Evolutionary conservation across 1,140 invertebrate species (phyloP), one percentile per base, ranked within the genome.

Genomic region (Sycophila sp.): DNA sequence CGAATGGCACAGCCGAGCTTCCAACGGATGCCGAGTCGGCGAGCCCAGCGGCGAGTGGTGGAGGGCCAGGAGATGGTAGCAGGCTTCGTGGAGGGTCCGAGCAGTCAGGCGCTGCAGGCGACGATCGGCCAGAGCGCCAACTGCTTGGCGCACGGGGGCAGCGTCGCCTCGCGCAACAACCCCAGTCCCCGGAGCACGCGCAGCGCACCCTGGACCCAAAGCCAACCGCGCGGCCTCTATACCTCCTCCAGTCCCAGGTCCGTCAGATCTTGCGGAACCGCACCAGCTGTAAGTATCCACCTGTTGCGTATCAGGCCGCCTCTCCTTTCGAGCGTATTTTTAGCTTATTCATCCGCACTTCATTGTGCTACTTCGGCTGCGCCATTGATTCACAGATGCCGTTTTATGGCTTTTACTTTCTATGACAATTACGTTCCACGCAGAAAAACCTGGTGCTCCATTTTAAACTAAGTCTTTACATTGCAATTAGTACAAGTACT

Each of bases 11-110:
- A 94, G 55, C 94, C 95, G 36, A 87, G 91, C 42, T 97, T 98
- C 80, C 92, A 93, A 45, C 89, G 96, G 74, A 94, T 93, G n/a
- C 94, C 96, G 7, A 98, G 96, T 71, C 89, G 94, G 73, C 88
- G 96, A 72, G 94, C 94, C 78, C 91, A 94, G 75, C 88, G 95
- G 72, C 89, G 94, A 69, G 88, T 92, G 67, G 89, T 92, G 60
- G 93, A 94, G 83, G 90, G 91, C 38, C 90, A 80, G 59, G 86
- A 85, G 63, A 86, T 86, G 84, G 81, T 83, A 78, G 83, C 6
- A 0, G 81, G 78, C n/a, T 87, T 83, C 51, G 75, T 84, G 26
- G 84, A 86, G 66, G 78, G 78, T 0, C 80, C 83, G 5, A 59
- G 75, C 36, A 73, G 42, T 30, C 55, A 58, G 22, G 32, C 22